A percentile compares a stretch with the other conserved stretches of the same genome.
Conservation (phyloP, 2,797 vertebrate genomes). For the Hippocampus kuda region DNA sequence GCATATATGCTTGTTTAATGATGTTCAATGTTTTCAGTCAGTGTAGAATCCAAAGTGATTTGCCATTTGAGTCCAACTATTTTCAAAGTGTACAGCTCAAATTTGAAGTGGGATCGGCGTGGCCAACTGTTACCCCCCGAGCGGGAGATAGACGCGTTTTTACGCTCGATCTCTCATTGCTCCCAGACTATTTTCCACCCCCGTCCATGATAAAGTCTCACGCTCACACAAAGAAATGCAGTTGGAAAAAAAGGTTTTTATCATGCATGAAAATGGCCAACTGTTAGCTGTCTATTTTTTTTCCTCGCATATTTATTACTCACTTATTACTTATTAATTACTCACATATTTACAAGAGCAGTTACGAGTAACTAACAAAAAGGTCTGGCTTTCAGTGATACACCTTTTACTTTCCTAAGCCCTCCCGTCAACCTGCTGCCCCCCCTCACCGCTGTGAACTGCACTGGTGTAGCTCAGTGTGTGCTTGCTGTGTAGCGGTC, state of each 20-base stretch:
- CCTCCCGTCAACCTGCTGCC: not conserved
- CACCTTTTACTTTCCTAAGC: not conserved
- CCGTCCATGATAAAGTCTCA: constrained; percentile 17
- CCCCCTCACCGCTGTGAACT: not conserved
- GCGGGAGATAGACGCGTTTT: constrained; percentile 27
- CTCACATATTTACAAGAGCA: not conserved
- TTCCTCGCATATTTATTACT: no score
- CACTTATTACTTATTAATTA: no score
- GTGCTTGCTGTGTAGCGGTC: constrained; percentile 7
- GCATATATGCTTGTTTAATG: constrained; percentile 16
- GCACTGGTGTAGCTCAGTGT: constrained; percentile 7
- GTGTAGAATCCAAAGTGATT: not conserved
- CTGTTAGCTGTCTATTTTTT: not conserved
- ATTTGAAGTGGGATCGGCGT: constrained; percentile 32
- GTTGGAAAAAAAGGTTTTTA: constrained; percentile 15
- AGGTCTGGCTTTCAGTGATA: not conserved
- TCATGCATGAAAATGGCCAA: constrained; percentile 8
- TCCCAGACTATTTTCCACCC: constrained; percentile 16
- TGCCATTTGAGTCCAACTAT: constrained; percentile 12
- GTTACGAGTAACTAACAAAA: not conserved
- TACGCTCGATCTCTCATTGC: constrained; percentile 22
- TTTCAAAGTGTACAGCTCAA: constrained; percentile 26
- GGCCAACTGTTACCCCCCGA: constrained; percentile 37
- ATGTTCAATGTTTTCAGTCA: constrained; percentile 18
- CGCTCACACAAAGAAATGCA: constrained; percentile 10